Percentiles rank a stretch among this genome's conserved stretches.
phyloP scores from a whole-genome alignment of 1,140 invertebrate species.

The Zaprionus taronus region DNA sequence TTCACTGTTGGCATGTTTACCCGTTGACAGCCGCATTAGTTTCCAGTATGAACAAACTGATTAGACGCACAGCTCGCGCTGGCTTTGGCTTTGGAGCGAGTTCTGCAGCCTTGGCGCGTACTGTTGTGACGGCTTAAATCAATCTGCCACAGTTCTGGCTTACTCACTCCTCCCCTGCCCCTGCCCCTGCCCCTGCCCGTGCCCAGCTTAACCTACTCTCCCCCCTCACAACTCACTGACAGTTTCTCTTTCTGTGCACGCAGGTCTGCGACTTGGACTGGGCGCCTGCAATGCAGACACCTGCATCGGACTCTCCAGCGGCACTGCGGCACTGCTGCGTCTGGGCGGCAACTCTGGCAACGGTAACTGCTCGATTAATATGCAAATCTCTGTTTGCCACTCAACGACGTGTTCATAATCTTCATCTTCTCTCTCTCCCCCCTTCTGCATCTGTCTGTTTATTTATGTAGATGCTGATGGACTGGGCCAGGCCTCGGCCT shows the following conservation, averaged over 20 bases:
- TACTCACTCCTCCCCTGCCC: not conserved
- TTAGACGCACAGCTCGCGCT: constrained; percentile 1
- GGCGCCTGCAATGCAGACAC: constrained; percentile 84
- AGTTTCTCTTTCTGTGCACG: constrained; percentile 27
- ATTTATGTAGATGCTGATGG: constrained; percentile 40
- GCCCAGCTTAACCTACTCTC: not conserved
- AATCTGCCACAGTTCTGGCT: constrained; percentile 59
- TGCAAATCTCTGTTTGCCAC: constrained; percentile 53
- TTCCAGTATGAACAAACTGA: not conserved
- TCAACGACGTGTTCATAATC: constrained; percentile 51
- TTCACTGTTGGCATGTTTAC: constrained; percentile 42
- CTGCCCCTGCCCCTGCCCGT: not conserved
- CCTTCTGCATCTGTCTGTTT: constrained; percentile 2
- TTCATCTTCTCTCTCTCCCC: constrained; percentile 24
- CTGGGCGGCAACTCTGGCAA: constrained; percentile 55
- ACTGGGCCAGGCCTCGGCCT: constrained; percentile 57
- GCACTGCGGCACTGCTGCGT: constrained; percentile 84
- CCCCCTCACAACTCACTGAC: not conserved
- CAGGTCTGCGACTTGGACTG: constrained; percentile 32
- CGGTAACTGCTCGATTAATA: constrained; percentile 65
- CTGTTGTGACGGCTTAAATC: constrained; percentile 71
- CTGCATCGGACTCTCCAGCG: constrained; percentile 86
- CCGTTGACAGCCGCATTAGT: constrained; percentile 41
- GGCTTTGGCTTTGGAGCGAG: not conserved
- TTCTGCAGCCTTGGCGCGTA: constrained; percentile 13